A percentile compares a stretch with the other conserved stretches of the same genome.
Evolutionary conservation across 2,888 invertebrate genomes (phyloP).

Genomic region (Tachina grossa): DNA sequence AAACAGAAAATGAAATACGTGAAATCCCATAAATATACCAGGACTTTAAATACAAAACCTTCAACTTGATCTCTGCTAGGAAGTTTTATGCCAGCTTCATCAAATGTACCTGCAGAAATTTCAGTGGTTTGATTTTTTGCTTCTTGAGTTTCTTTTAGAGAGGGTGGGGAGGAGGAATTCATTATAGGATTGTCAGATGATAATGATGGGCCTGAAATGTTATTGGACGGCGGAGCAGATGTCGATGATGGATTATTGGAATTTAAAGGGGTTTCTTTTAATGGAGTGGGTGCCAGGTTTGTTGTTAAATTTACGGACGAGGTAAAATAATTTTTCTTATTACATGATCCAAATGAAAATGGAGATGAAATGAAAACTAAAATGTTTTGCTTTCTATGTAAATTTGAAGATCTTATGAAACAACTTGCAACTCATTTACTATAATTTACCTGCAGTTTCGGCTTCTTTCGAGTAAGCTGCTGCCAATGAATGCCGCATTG

Average conservation of each 20-base stretch:
- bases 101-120: slow-evolving; percentile 41
- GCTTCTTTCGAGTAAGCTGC: slow-evolving; percentile 55
- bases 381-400: slow-evolving; percentile 17
- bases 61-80: slow-evolving; percentile 78
- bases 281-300: not conserved
- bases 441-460: slow-evolving; percentile 43
- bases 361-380: slow-evolving; percentile 28
- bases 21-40: slow-evolving; percentile 79
- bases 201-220: not conserved
- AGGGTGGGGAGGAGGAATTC: not conserved
- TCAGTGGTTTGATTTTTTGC: slow-evolving; percentile 25
- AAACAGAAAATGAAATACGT: slow-evolving; percentile 72
- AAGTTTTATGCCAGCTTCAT: slow-evolving; percentile 46
- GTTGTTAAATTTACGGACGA: not conserved
- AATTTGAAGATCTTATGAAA: slow-evolving; percentile 5
- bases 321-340: not conserved
- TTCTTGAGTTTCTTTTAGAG: not conserved
- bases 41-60: slow-evolving; percentile 77
- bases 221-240: not conserved
- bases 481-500: slow-evolving; percentile 19
- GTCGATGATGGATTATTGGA: not conserved
- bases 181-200: not conserved
- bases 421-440: not conserved
- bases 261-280: slow-evolving; percentile 20
- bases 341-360: slow-evolving; percentile 12